These are phyloP conservation scores for Lampris incognitus DNA, from an alignment of 2,113 vertebrate genomes.

Conservation along the genomic window DNA sequence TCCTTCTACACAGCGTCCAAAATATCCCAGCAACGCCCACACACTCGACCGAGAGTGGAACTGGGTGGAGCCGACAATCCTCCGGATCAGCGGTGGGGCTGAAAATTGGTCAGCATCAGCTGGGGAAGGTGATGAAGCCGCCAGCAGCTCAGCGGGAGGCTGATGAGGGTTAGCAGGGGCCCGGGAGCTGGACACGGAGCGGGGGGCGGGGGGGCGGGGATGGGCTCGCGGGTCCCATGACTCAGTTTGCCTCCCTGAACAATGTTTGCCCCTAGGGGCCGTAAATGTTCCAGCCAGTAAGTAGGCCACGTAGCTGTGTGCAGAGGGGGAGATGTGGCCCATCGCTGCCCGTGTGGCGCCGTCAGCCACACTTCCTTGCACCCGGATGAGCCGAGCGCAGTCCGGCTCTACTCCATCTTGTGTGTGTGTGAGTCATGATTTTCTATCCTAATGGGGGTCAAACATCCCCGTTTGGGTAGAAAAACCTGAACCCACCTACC, in stretches of 20 bases:
- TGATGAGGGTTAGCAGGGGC: not conserved
- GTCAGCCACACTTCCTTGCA: conserved; percentile 37
- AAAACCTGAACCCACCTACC: too few species aligned
- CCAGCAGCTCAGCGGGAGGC: conserved; percentile 46
- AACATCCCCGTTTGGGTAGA: too few species aligned
- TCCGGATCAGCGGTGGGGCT: conserved; percentile 41
- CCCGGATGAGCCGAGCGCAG: conserved; percentile 11
- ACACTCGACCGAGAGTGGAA: conserved; percentile 49
- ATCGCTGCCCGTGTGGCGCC: conserved; percentile 41
- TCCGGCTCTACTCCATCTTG: not conserved
- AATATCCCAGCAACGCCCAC: conserved; percentile 61
- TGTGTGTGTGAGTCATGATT: too few species aligned
- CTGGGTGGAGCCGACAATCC: conserved; percentile 37
- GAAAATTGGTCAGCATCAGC: conserved; percentile 46
- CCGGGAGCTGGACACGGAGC: conserved; percentile 25
- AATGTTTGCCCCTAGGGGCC: conserved; percentile 61
- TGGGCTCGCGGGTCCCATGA: conserved; percentile 62
- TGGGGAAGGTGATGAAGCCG: conserved; percentile 37
- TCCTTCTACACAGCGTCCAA: conserved; percentile 63
- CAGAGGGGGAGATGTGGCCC: conserved; percentile 35
- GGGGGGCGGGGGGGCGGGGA: conserved; percentile 37
- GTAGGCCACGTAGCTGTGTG: conserved; percentile 60
- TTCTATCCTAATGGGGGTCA: too few species aligned
- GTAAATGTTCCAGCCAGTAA: conserved; percentile 55
- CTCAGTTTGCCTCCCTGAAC: conserved; percentile 65